Conservation (phyloP, 2,888 invertebrate species). For the Biston betularia region DNA sequence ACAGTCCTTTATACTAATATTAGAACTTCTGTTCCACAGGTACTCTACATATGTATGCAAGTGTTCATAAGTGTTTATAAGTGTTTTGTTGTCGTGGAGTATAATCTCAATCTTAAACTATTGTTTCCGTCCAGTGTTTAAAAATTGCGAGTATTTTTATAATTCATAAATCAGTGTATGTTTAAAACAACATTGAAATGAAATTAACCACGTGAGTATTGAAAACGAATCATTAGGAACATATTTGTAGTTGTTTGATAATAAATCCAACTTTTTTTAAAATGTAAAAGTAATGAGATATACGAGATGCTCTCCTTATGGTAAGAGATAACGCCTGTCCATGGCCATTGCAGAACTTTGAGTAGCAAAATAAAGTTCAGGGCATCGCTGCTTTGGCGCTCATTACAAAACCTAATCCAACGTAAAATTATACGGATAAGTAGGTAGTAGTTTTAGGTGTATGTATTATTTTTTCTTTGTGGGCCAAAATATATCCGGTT, state of each 20-base stretch:
- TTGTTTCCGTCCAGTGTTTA: conserved; percentile 20
- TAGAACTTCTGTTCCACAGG: neutral
- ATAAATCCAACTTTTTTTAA: neutral
- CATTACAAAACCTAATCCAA: too few relatives aligned
- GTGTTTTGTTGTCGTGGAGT: neutral
- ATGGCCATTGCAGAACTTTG: too few relatives aligned
- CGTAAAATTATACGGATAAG: too few relatives aligned
- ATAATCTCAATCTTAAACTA: neutral
- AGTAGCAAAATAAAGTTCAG: too few relatives aligned
- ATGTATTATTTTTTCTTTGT: neutral
- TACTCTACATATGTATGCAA: neutral
- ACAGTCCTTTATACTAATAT: neutral
- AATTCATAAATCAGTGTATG: neutral
- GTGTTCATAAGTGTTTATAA: too few relatives aligned
- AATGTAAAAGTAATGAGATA: too few relatives aligned
- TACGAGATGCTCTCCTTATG: too few relatives aligned
- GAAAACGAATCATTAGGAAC: conserved; percentile 1
- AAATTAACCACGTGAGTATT: neutral
- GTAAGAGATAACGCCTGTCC: too few relatives aligned
- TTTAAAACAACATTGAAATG: neutral
- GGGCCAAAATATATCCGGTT: conserved; percentile 5
- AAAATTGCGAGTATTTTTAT: conserved; percentile 18
- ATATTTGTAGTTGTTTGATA: neutral
- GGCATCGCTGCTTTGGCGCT: too few relatives aligned
- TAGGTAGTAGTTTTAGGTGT: too few relatives aligned